Evolutionary conservation across 2,888 invertebrate species (phyloP).

Genomic region (Rhingia rostrata): DNA sequence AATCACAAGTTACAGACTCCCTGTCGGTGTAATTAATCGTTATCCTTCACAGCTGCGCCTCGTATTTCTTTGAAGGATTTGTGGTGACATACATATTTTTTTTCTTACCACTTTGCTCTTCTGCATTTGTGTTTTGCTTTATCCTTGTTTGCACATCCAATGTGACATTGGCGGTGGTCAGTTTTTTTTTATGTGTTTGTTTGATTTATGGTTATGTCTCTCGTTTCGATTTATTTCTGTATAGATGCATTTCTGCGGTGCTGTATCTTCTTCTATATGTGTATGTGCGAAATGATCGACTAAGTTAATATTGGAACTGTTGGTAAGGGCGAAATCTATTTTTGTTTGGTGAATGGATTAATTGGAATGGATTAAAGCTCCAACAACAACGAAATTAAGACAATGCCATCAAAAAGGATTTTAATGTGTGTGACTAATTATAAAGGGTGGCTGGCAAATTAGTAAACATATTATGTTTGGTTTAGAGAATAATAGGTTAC

Average conservation of each 20-base stretch:
- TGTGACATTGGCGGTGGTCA: conserved; percentile 30
- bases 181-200: conserved; percentile 21
- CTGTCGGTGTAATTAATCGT: conserved; percentile 61
- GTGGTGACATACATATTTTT: background rate
- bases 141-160: conserved; percentile 8
- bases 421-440: background rate
- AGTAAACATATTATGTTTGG: background rate
- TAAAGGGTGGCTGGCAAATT: background rate
- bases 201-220: conserved; percentile 49
- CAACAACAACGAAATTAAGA: conserved; percentile 14
- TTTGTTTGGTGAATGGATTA: conserved; percentile 9
- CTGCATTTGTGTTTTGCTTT: background rate
- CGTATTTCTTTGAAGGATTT: conserved; percentile 51
- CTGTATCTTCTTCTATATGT: conserved; percentile 2
- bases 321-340: conserved; percentile 3
- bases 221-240: conserved; percentile 20
- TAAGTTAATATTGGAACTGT: conserved; percentile 32
- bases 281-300: conserved; percentile 26
- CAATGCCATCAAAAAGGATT: background rate
- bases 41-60: conserved; percentile 39
- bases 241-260: background rate
- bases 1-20: conserved; percentile 54
- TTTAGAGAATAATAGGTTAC: too few relatives aligned
- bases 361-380: conserved; percentile 23
- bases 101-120: background rate